A percentile compares a stretch with the other conserved stretches of the same genome.
These are phyloP conservation scores for Panagrolaimus sp. DNA, from an alignment of 1,140 invertebrate species.

Conservation along the genomic window DNA sequence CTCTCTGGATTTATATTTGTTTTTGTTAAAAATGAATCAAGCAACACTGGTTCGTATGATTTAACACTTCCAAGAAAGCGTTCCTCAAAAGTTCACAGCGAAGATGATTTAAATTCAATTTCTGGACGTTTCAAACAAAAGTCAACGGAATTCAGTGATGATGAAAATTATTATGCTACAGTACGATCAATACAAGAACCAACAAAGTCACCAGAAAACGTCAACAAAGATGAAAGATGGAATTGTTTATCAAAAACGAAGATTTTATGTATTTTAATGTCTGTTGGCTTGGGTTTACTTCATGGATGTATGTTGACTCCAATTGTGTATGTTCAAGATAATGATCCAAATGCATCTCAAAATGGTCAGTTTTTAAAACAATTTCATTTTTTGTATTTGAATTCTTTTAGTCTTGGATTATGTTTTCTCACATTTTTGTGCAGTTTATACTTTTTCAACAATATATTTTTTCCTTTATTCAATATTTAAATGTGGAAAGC, in stretches of 20 bases:
- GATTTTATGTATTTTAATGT: slow-evolving; percentile 26
- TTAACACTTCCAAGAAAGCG: neutral
- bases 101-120: neutral
- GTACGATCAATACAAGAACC: no score
- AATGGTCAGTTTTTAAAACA: slow-evolving; percentile 29
- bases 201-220: no score
- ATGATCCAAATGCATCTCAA: slow-evolving; percentile 33
- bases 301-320: slow-evolving; percentile 52
- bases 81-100: neutral
- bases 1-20: slow-evolving; percentile 48
- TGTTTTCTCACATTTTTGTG: slow-evolving; percentile 49
- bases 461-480: slow-evolving; percentile 48
- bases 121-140: neutral
- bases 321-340: slow-evolving; percentile 47
- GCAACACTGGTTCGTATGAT: neutral
- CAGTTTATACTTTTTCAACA: slow-evolving; percentile 49
- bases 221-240: no score
- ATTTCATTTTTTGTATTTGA: neutral
- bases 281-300: slow-evolving; percentile 38
- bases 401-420: slow-evolving; percentile 46
- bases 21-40: slow-evolving; percentile 29
- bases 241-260: neutral
- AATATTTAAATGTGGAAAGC: slow-evolving; percentile 25
- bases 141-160: no score
- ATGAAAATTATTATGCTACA: no score